These are phyloP conservation scores for Phainopepla nitens DNA, from an alignment of 2,113 vertebrate genomes.

Conservation along the genomic window DNA sequence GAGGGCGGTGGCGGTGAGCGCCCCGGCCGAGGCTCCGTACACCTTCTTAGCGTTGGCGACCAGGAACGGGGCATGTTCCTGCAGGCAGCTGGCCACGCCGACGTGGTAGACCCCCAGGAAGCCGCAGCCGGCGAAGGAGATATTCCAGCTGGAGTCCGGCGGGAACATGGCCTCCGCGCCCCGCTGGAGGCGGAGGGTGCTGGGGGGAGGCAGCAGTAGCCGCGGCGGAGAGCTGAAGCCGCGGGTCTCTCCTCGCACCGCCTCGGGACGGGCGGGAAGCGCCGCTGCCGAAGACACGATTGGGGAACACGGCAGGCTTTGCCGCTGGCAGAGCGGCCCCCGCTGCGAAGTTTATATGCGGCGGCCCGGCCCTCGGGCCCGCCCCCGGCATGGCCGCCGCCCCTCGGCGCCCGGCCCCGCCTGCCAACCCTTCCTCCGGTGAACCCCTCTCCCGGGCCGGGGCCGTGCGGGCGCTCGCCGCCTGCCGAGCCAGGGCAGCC, in stretches of 20 bases:
- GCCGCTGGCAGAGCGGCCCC: accelerated
- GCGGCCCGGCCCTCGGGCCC: neutral
- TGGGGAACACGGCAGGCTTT: accelerated
- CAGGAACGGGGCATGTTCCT: slow-evolving; percentile 89
- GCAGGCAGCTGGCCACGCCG: slow-evolving; percentile 92
- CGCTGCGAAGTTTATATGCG: neutral
- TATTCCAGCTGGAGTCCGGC: slow-evolving; percentile 87
- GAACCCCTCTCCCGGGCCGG: neutral
- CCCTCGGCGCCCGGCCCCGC: neutral
- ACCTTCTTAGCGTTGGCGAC: slow-evolving; percentile 87
- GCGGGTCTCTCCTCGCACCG: neutral
- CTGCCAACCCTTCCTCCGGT: slow-evolving; percentile 14
- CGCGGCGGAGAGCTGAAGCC: neutral
- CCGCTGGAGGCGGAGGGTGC: neutral
- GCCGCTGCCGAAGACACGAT: accelerated
- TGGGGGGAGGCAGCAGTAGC: neutral
- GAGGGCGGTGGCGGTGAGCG: slow-evolving; percentile 87
- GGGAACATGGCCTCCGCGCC: slow-evolving; percentile 82
- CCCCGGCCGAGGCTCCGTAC: slow-evolving; percentile 93
- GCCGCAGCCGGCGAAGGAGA: slow-evolving; percentile 96
- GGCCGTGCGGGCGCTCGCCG: neutral
- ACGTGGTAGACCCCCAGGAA: slow-evolving; percentile 95
- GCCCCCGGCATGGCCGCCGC: neutral
- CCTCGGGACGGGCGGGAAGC: neutral
- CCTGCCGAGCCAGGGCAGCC: accelerated